phyloP scores from a whole-genome alignment of 2,113 vertebrate genomes.

The Stigmatopora argus region DNA sequence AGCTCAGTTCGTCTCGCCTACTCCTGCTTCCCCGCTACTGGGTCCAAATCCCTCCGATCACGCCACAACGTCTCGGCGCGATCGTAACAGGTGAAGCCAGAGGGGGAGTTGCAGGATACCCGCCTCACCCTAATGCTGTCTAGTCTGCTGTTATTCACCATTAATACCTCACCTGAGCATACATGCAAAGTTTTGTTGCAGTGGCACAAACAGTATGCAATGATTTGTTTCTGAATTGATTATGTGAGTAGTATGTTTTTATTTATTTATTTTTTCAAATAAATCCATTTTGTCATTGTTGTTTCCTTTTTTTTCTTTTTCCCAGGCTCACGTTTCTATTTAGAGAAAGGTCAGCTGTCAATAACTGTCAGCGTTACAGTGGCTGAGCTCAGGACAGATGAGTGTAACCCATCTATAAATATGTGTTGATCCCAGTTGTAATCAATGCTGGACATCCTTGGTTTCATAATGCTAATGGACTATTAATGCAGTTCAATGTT shows the following conservation, averaged over 20 bases:
- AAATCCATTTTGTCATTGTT: neutral
- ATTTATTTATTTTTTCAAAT: neutral
- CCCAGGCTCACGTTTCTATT: slow-evolving; percentile 14
- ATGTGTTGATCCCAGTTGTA: neutral
- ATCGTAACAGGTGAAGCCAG: neutral
- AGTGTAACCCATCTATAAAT: neutral
- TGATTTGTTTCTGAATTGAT: neutral
- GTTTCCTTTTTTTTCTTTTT: neutral
- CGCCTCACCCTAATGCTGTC: slow-evolving; percentile 10
- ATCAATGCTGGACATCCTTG: slow-evolving; percentile 11
- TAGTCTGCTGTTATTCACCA: slow-evolving; percentile 12
- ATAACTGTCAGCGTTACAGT: slow-evolving; percentile 21
- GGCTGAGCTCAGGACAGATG: slow-evolving; percentile 11
- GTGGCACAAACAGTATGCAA: neutral
- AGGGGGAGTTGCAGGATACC: slow-evolving; percentile 8
- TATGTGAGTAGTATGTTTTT: neutral
- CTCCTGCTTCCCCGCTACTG: too few relatives aligned
- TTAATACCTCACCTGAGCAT: neutral
- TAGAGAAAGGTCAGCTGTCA: slow-evolving; percentile 22
- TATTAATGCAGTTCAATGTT: slow-evolving; percentile 4
- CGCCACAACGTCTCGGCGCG: too few relatives aligned
- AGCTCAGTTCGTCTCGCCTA: too few relatives aligned
- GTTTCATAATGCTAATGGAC: slow-evolving; percentile 11
- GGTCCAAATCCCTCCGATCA: too few relatives aligned
- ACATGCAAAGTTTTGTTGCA: neutral